Evolutionary conservation across 2,113 vertebrate genomes (phyloP).

Genomic region (Electrona antarctica): DNA sequence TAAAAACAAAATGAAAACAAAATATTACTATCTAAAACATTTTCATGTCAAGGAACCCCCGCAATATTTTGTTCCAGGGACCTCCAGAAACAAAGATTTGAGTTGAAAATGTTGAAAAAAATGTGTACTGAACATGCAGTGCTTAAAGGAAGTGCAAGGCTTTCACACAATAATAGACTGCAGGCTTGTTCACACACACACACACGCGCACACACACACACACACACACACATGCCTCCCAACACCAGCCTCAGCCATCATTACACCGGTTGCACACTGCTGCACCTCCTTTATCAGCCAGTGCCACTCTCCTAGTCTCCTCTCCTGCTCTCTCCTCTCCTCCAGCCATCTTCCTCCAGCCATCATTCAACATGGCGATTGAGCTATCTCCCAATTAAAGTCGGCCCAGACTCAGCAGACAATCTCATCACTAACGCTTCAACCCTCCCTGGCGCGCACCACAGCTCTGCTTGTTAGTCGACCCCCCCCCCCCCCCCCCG

Average conservation of each 20-base stretch:
- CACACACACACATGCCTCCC: neutral
- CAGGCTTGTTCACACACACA: neutral
- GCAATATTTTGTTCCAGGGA: too few species aligned
- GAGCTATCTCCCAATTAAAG: constrained; percentile 64
- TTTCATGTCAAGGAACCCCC: too few species aligned
- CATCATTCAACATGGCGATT: constrained; percentile 47
- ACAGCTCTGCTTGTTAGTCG: constrained; percentile 37
- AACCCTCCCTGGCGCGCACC: constrained; percentile 31
- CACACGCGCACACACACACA: neutral
- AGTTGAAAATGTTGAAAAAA: too few species aligned
- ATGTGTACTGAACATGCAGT: neutral
- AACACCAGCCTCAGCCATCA: constrained; percentile 5
- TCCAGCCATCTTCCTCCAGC: constrained; percentile 29
- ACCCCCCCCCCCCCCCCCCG: constrained; percentile 43
- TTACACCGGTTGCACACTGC: constrained; percentile 34
- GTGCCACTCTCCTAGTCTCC: constrained; percentile 10
- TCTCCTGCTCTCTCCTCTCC: neutral
- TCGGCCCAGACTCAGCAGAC: constrained; percentile 51
- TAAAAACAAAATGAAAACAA: too few species aligned
- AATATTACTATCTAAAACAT: too few species aligned
- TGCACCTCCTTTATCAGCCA: constrained; percentile 30
- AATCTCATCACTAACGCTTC: constrained; percentile 53
- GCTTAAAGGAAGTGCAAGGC: neutral
- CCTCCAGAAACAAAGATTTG: too few species aligned
- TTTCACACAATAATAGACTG: neutral